phyloP scores from a whole-genome alignment of 2,113 vertebrate species.

The Marcusenius ussheri region DNA sequence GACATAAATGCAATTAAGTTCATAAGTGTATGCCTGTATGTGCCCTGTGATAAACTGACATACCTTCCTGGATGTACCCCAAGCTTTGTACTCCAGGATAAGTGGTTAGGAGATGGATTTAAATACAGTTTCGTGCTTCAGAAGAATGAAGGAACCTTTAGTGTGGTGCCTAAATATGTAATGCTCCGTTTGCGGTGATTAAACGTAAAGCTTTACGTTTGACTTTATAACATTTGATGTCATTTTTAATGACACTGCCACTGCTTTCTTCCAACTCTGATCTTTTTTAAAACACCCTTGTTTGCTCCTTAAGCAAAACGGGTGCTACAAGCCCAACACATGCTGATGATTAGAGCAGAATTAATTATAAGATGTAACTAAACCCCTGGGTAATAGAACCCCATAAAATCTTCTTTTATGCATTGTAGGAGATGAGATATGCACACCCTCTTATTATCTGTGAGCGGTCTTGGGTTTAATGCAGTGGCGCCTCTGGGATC shows the following conservation, averaged over 20 bases:
- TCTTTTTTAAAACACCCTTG: constrained; percentile 10
- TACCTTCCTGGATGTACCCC: background rate
- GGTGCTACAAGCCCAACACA: constrained; percentile 6
- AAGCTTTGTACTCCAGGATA: background rate
- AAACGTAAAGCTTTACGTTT: background rate
- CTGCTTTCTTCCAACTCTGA: background rate
- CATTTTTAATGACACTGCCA: background rate
- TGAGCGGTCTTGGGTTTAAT: background rate
- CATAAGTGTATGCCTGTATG: background rate
- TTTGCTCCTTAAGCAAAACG: constrained; percentile 14
- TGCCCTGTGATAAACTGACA: background rate
- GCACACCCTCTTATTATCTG: background rate
- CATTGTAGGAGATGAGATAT: background rate
- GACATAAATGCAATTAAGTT: background rate
- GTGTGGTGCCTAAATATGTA: no score
- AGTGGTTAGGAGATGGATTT: background rate
- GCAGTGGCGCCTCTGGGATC: background rate
- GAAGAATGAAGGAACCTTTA: background rate
- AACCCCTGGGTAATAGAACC: constrained; percentile 4
- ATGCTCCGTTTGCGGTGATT: background rate
- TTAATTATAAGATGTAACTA: constrained; percentile 16
- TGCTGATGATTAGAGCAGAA: constrained; percentile 8
- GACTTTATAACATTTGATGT: background rate
- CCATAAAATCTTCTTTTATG: constrained; percentile 1
- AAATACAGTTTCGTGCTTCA: background rate